Percentiles rank a stretch among this genome's conserved stretches.
phyloP scores from a whole-genome alignment of 2,888 invertebrate genomes.

The Diachrysia chrysitis region DNA sequence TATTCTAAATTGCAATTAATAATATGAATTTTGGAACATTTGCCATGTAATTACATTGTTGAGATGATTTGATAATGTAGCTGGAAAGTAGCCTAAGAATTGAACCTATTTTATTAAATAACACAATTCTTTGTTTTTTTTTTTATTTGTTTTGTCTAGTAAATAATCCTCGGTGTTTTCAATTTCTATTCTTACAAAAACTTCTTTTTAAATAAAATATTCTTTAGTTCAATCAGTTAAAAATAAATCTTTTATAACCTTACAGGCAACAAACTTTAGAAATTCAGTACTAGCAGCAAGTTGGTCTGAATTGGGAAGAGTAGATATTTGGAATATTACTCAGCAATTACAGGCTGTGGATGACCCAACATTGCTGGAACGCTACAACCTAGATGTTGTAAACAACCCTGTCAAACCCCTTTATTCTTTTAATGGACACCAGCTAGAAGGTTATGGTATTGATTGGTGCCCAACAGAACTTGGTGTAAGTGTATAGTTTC shows the following conservation, averaged over 20 bases:
- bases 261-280: slow-evolving; percentile 90
- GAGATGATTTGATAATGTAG: no score
- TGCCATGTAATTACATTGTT: no score
- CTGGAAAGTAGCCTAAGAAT: no score
- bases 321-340: slow-evolving; percentile 97
- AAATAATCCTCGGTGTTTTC: no score
- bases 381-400: slow-evolving; percentile 90
- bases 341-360: slow-evolving; percentile 95
- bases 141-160: no score
- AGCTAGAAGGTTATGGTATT: slow-evolving; percentile 97
- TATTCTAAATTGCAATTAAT: no score
- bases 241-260: slow-evolving; percentile 37
- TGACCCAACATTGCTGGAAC: slow-evolving; percentile 90
- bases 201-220: no score
- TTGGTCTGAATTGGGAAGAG: slow-evolving; percentile 98
- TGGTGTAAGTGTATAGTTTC: slow-evolving; percentile 89
- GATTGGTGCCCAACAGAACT: slow-evolving; percentile 96
- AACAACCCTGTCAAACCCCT: slow-evolving; percentile 90
- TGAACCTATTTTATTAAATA: no score
- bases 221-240: no score
- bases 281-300: slow-evolving; percentile 94
- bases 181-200: no score
- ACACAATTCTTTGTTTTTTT: no score
- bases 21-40: no score
- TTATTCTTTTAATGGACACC: slow-evolving; percentile 97